A percentile compares a stretch with the other conserved stretches of the same genome.
Evolutionary conservation across 2,797 vertebrate species (phyloP).

Genomic region (Euthynnus affinis): DNA sequence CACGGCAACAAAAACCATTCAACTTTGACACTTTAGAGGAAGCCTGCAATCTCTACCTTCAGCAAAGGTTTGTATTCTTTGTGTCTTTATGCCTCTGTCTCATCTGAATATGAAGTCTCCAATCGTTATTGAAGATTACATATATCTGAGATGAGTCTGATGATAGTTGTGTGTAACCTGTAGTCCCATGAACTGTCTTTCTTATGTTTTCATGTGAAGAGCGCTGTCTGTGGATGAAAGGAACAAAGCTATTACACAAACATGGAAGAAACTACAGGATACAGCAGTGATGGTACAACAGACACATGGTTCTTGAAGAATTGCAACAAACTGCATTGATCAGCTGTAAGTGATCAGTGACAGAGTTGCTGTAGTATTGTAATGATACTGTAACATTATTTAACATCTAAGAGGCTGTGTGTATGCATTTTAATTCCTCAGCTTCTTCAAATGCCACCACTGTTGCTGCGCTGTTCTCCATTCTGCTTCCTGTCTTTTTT

Average conservation of each 20-base stretch:
- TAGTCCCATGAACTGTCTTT: slow-evolving; percentile 21
- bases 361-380: neutral
- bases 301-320: slow-evolving; percentile 10
- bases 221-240: slow-evolving; percentile 58
- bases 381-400: neutral
- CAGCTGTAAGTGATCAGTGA: too few species aligned
- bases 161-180: neutral
- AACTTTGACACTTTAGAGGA: slow-evolving; percentile 51
- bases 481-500: too few species aligned
- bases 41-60: slow-evolving; percentile 70
- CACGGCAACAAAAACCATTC: slow-evolving; percentile 19
- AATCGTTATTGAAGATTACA: neutral
- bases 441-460: neutral
- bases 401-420: neutral
- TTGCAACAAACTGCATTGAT: neutral
- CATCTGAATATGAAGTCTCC: neutral
- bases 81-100: neutral
- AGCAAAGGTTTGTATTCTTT: slow-evolving; percentile 68
- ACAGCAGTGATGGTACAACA: slow-evolving; percentile 18
- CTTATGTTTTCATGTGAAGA: slow-evolving; percentile 62
- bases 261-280: slow-evolving; percentile 65
- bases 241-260: slow-evolving; percentile 50
- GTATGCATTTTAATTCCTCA: neutral
- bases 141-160: too few species aligned
- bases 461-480: neutral